Evolutionary conservation across 2,113 vertebrate species (phyloP).

Genomic region (Aptenodytes forsteri): DNA sequence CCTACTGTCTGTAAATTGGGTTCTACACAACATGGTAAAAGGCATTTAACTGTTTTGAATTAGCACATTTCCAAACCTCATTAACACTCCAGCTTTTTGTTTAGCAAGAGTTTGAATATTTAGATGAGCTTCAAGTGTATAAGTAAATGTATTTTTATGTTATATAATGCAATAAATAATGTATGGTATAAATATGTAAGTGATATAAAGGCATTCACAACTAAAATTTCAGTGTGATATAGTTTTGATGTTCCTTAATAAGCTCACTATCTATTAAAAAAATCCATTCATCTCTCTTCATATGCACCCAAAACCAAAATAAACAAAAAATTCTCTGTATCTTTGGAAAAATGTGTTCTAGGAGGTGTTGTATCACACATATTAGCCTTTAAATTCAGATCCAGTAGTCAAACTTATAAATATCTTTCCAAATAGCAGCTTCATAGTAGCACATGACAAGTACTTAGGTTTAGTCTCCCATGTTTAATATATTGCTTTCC

Average conservation of each 20-base stretch:
- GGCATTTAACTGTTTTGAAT: background rate
- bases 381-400: background rate
- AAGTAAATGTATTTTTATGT: background rate
- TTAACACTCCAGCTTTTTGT: background rate
- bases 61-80: background rate
- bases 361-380: background rate
- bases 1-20: background rate
- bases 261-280: background rate
- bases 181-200: background rate
- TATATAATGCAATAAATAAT: background rate
- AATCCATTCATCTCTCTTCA: background rate
- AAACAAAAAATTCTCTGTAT: background rate
- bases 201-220: background rate
- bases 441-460: background rate
- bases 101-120: background rate
- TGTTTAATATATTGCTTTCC: background rate
- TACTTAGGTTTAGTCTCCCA: background rate
- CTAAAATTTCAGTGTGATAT: background rate
- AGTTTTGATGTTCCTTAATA: background rate
- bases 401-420: background rate
- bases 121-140: background rate
- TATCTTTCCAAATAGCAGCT: background rate
- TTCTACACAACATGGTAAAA: background rate
- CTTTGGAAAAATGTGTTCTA: background rate
- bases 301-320: background rate